These are phyloP conservation scores for Bubo scandiacus DNA, from an alignment of 2,113 vertebrate genomes.

Conservation along the genomic window DNA sequence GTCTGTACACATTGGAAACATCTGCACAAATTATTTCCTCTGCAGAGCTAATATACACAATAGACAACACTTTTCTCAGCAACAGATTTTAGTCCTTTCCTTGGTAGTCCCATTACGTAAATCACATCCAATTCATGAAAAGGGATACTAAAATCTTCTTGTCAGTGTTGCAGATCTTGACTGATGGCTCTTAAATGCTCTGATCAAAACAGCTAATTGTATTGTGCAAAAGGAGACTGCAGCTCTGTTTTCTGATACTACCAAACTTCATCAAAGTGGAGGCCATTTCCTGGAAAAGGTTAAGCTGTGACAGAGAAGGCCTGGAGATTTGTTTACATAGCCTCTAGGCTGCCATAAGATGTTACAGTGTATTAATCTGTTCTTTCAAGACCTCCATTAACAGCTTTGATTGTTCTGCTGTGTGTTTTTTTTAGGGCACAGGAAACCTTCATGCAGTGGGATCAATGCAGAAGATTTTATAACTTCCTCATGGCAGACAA, in stretches of 20 bases:
- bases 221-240: not conserved
- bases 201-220: not conserved
- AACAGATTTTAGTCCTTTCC: not conserved
- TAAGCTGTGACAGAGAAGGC: not conserved
- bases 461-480: constrained; percentile 95
- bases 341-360: not conserved
- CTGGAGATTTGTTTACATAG: constrained; percentile 14
- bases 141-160: not conserved
- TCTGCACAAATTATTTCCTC: not conserved
- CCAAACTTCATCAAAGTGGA: not conserved
- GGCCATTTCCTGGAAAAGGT: constrained; percentile 19
- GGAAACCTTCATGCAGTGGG: constrained; percentile 99
- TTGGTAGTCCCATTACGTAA: not conserved
- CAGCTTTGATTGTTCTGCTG: constrained; percentile 11
- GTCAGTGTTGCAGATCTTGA: constrained; percentile 17
- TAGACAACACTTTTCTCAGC: not conserved
- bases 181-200: constrained; percentile 17
- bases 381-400: not conserved
- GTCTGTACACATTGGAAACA: not conserved
- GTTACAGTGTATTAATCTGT: not conserved
- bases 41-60: not conserved
- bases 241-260: constrained; percentile 1
- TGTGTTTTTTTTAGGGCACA: constrained; percentile 81
- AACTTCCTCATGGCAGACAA: constrained; percentile 99
- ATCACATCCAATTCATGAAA: not conserved